Percentiles rank a stretch among this genome's conserved stretches.
phyloP scores from a whole-genome alignment of 2,113 vertebrate genomes.

The Cephalopterus ornatus region DNA sequence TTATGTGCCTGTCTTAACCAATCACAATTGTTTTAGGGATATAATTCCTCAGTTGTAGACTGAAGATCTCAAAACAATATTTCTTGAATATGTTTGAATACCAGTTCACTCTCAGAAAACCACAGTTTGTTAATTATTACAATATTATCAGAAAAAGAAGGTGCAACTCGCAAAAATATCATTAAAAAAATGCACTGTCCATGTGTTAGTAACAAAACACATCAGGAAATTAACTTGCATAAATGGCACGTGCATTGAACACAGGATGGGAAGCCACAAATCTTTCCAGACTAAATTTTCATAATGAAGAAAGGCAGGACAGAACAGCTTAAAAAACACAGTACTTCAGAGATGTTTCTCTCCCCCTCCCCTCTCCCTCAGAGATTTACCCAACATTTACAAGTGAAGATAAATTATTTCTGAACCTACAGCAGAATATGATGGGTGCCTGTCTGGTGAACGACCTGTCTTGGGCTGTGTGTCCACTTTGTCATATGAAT shows the following conservation, averaged over 20 bases:
- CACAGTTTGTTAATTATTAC: not conserved
- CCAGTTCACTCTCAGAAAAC: not conserved
- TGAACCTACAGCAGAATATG: not conserved
- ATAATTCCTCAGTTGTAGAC: not conserved
- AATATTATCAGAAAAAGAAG: not conserved
- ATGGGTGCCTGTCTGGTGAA: fast-evolving
- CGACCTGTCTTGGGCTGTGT: not conserved
- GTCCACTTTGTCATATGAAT: not conserved
- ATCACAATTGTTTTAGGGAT: not conserved
- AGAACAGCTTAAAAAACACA: not conserved
- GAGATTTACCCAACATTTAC: not conserved
- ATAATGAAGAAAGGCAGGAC: not conserved
- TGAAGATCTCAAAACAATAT: not conserved
- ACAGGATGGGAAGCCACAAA: not conserved
- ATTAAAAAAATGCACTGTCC: not conserved
- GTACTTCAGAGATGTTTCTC: not conserved
- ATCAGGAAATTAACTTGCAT: not conserved
- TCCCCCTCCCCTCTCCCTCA: not conserved
- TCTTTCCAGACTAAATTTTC: not conserved
- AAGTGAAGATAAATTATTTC: too few relatives aligned
- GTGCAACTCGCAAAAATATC: not conserved
- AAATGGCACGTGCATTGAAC: fast-evolving
- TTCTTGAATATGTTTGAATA: not conserved
- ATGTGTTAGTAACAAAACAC: not conserved
- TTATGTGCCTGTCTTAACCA: not conserved